These are phyloP conservation scores for Athene noctua DNA, from an alignment of 2,113 vertebrate species.

Conservation along the genomic window DNA sequence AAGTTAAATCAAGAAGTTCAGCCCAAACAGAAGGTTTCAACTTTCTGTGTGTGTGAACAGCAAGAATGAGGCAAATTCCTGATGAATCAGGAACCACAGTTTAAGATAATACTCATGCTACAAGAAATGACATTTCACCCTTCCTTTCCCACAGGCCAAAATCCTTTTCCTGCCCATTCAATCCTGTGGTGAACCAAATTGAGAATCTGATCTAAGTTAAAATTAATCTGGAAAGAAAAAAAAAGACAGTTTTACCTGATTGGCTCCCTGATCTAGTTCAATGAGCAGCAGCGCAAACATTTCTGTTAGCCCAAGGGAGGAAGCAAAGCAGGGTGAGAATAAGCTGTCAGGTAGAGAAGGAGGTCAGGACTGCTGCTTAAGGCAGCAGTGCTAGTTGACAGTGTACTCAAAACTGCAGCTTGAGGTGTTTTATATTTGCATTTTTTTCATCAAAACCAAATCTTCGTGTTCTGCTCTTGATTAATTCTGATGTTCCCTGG, in stretches of 20 bases:
- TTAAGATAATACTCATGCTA: not conserved
- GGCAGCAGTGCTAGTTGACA: not conserved
- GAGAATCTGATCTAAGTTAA: slow-evolving; percentile 6
- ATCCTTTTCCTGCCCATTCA: not conserved
- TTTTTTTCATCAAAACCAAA: slow-evolving; percentile 38
- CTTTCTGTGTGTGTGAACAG: not conserved
- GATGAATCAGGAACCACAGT: not conserved
- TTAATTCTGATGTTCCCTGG: not conserved
- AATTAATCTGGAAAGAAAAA: not conserved
- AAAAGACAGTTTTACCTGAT: not conserved
- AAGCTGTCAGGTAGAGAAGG: slow-evolving; percentile 46
- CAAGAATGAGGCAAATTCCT: not conserved
- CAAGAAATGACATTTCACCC: not conserved
- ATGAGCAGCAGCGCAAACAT: slow-evolving; percentile 17
- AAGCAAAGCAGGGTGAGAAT: slow-evolving; percentile 11
- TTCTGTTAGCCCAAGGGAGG: slow-evolving; percentile 44
- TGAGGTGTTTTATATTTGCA: slow-evolving; percentile 11
- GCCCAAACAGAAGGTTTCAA: not conserved
- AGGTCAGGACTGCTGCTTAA: slow-evolving; percentile 35
- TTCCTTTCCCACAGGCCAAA: not conserved
- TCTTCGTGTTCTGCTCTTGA: not conserved
- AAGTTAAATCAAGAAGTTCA: not conserved
- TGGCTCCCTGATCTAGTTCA: slow-evolving; percentile 42
- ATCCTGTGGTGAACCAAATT: not conserved
- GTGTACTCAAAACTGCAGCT: not conserved